These are phyloP conservation scores for Xanthostigma xanthostigma DNA, from an alignment of 2,888 invertebrate species.

Conservation along the genomic window DNA sequence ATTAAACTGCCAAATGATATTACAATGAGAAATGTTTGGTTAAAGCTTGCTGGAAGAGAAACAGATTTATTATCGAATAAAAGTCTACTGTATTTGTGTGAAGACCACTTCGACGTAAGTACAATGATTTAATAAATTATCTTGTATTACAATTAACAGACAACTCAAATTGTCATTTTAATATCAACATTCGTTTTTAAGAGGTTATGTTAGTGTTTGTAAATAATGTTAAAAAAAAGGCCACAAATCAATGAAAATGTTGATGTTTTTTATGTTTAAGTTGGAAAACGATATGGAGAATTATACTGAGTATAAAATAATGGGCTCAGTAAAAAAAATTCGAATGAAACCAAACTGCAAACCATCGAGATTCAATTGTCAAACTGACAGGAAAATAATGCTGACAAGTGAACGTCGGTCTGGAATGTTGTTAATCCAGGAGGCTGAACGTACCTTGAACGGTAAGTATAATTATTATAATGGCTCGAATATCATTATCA, in stretches of 20 bases:
- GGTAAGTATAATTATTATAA: no score
- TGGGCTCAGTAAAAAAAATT: slow-evolving; percentile 3
- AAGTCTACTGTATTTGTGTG: slow-evolving; percentile 3
- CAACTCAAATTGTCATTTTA: no score
- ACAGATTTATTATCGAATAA: neutral
- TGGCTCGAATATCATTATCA: no score
- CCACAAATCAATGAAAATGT: no score
- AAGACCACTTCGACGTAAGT: slow-evolving; percentile 7
- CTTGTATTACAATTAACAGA: neutral
- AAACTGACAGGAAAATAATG: neutral
- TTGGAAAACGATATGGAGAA: slow-evolving; percentile 7
- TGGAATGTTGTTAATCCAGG: no score
- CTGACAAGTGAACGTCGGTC: no score
- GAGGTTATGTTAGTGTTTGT: no score
- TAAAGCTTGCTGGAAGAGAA: slow-evolving; percentile 2
- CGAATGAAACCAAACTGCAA: slow-evolving; percentile 4
- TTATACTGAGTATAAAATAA: slow-evolving; percentile 7
- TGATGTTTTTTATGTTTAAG: slow-evolving; percentile 4
- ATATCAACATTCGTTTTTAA: no score
- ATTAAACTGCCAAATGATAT: neutral
- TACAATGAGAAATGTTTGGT: slow-evolving; percentile 2
- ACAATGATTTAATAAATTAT: neutral
- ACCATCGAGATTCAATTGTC: slow-evolving; percentile 3
- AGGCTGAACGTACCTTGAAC: no score
- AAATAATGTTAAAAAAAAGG: no score